Conservation (phyloP, 2,113 vertebrate genomes). For the Engystomops pustulosus region DNA sequence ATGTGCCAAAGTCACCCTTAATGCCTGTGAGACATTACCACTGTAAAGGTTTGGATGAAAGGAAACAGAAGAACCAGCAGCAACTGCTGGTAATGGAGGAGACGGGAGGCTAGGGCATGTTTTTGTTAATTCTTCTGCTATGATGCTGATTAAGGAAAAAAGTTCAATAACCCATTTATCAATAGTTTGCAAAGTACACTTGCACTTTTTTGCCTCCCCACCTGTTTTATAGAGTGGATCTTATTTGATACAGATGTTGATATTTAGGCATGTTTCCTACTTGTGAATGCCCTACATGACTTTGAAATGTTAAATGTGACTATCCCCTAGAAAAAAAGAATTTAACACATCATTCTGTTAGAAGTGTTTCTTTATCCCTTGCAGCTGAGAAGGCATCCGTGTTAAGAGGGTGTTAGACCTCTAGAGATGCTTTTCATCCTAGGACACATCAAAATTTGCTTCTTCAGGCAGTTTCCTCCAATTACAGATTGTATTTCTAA, state of each 20-base stretch:
- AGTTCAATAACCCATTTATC: too few relatives aligned
- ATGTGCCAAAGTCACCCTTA: too few relatives aligned
- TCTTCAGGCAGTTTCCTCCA: background rate
- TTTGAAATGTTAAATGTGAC: constrained; percentile 39
- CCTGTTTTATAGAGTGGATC: too few relatives aligned
- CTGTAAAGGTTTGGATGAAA: too few relatives aligned
- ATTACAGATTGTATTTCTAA: background rate
- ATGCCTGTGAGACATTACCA: too few relatives aligned
- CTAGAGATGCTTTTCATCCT: constrained; percentile 36
- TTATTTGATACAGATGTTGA: background rate
- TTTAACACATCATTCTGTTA: constrained; percentile 11
- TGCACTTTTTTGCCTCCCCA: too few relatives aligned
- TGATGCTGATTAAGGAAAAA: too few relatives aligned
- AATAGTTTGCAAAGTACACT: too few relatives aligned
- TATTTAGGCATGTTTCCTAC: constrained; percentile 32
- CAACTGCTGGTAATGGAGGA: too few relatives aligned
- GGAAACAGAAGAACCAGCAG: too few relatives aligned
- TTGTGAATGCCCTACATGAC: constrained; percentile 37
- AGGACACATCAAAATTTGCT: constrained; percentile 13
- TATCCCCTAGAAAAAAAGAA: constrained; percentile 6
- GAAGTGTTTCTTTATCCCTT: constrained; percentile 21
- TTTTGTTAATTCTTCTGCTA: too few relatives aligned
- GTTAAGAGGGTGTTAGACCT: constrained; percentile 37
- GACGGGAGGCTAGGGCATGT: too few relatives aligned
- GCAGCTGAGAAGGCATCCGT: constrained; percentile 2